phyloP scores from a whole-genome alignment of 2,888 invertebrate genomes.

The Caenorhabditis afra region DNA sequence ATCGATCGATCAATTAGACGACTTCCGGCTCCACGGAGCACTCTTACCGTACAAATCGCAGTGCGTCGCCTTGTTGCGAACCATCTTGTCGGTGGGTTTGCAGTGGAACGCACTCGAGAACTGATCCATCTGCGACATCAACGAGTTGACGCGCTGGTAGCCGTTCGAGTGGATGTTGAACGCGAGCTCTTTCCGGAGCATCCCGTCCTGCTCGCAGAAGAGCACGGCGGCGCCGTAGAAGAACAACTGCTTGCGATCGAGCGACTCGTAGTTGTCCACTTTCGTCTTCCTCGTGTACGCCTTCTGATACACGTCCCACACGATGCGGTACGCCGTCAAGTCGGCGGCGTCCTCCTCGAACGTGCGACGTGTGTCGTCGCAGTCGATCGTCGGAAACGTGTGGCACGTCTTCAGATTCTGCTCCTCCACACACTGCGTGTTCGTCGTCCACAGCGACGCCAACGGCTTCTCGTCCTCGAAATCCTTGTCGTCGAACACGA shows the following conservation, averaged over 20 bases:
- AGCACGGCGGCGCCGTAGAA: constrained; percentile 52
- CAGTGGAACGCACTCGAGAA: constrained; percentile 44
- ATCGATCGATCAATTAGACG: no score
- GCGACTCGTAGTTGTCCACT: constrained; percentile 19
- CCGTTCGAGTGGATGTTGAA: constrained; percentile 3
- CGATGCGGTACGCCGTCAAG: constrained; percentile 27
- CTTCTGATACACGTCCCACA: constrained; percentile 14
- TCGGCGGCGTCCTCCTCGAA: constrained; percentile 53
- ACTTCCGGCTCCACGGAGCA: no score
- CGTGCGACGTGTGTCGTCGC: constrained; percentile 1
- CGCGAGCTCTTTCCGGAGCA: not conserved
- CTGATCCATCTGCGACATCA: constrained; percentile 52
- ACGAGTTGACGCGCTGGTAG: constrained; percentile 42
- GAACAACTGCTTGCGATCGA: constrained; percentile 35
- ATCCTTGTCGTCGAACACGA: constrained; percentile 34
- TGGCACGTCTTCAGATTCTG: constrained; percentile 38
- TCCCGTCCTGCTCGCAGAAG: constrained; percentile 34
- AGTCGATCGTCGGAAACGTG: constrained; percentile 23
- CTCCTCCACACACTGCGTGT: constrained; percentile 23
- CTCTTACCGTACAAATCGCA: constrained; percentile 28
- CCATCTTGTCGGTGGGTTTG: constrained; percentile 35
- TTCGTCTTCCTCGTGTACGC: constrained; percentile 10
- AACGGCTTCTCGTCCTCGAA: not conserved
- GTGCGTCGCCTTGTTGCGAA: constrained; percentile 32
- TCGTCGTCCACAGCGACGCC: constrained; percentile 29